Evolutionary conservation across 2,113 vertebrate species (phyloP).

Genomic region (Corynorhinus townsendii): DNA sequence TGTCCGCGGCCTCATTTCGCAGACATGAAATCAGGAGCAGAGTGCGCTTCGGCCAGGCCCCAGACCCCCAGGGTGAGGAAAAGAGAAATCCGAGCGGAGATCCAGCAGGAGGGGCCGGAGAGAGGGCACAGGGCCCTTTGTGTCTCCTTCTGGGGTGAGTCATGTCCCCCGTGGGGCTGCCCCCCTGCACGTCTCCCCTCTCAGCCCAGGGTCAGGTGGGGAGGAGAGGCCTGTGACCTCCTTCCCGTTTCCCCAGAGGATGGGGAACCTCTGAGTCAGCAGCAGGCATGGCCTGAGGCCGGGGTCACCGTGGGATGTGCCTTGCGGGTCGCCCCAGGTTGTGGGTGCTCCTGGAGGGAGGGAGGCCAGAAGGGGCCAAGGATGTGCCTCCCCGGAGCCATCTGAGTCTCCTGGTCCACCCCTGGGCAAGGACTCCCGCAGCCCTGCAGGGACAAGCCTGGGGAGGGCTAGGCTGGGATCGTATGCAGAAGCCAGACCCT

Average conservation of each 20-base stretch:
- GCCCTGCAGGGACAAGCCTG: neutral
- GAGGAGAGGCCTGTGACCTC: neutral
- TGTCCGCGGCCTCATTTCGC: neutral
- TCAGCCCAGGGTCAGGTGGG: neutral
- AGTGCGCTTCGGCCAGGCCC: neutral
- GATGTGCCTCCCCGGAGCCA: fast-evolving
- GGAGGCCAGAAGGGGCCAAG: neutral
- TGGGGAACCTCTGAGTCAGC: neutral
- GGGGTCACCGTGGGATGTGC: neutral
- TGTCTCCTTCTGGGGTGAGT: neutral
- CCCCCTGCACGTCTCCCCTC: neutral
- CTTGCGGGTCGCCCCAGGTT: neutral
- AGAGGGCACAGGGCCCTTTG: neutral
- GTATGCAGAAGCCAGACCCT: fast-evolving
- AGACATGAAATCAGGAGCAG: neutral
- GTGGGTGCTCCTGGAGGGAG: neutral
- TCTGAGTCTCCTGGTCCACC: neutral
- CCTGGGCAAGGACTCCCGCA: neutral
- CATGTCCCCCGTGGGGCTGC: neutral
- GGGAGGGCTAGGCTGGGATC: neutral
- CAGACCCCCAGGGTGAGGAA: fast-evolving
- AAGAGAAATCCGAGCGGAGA: neutral
- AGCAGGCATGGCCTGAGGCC: neutral
- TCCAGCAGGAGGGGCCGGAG: neutral
- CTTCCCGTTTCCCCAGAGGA: neutral